Evolutionary conservation across 2,797 vertebrate species (phyloP), one percentile per base, ranked within the genome.

Genomic region (Jordanella pulchra): DNA sequence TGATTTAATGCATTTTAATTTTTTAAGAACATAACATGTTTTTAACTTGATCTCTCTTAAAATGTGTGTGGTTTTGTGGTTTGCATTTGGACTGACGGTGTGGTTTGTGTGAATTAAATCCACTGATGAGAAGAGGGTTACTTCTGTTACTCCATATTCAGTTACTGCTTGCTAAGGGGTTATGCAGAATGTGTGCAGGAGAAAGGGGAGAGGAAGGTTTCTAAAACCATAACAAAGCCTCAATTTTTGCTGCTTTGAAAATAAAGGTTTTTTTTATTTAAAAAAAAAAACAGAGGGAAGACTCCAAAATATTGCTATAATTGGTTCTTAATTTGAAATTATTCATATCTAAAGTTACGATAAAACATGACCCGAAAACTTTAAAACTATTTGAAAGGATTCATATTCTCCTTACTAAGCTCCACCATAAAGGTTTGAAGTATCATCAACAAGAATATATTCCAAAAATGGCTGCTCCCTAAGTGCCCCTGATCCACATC

Each of bases 401-500:
- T 58, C 10, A 2, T 3, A 3, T 21, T 32, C 21, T 23, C 18
- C 4, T 56, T 30, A 11, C 10, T 35, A 60, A 35, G 4, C 18
- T 35, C 18, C 30, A 23, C 30, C 27, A 10, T 7, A 39, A 39
- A 61, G 30, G 32, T 10, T 61, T 39, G 32, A 23, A 11, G 21
- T 39, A 61, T 39, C 39, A 39, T 13, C 4, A 39, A 39, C 4
- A 61, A 23, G 21, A n/a, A 60, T 60, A 23, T 18, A 6, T 60
- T 3, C 32, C 58, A 35, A 60, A 35, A 39, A 17, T 32, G 58
- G 11, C 12, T 39, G n/a, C 2, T 11, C 10, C 32, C 5, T 39
- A 9, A 9, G 60, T 30, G 65, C 48, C 17, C 3, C 7, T 27
- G 2, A 32, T 48, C 21, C 1, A 4, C 39, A 65, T 30, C 92